Conservation (phyloP, 2,113 vertebrate genomes). For the Vidua macroura region DNA sequence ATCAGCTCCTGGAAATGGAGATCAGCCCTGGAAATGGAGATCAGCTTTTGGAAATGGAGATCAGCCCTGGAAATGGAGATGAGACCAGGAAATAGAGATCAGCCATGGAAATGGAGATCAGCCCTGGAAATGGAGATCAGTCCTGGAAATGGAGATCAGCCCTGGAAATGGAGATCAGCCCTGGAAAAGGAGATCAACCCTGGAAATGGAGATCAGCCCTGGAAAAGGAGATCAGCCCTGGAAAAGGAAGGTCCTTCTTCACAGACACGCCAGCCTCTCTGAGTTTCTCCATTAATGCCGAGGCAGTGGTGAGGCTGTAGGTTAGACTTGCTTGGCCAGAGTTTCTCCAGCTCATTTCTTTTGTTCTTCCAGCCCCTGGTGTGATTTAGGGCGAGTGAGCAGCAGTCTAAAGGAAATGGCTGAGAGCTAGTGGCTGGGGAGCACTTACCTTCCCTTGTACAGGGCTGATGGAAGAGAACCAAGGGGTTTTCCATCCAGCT, state of each 20-base stretch:
- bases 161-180: too few relatives aligned
- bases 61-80: background rate
- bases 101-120: background rate
- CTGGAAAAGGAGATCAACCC: background rate
- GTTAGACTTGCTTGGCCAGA: background rate
- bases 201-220: too few relatives aligned
- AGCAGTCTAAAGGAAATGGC: background rate
- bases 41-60: too few relatives aligned
- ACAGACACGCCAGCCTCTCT: background rate
- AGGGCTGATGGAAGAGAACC: background rate
- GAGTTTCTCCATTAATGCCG: rapidly evolving
- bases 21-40: too few relatives aligned
- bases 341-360: background rate
- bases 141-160: too few relatives aligned
- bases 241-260: background rate
- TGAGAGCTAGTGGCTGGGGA: background rate
- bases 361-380: background rate
- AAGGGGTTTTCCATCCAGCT: background rate
- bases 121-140: background rate
- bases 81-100: too few relatives aligned
- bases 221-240: too few relatives aligned
- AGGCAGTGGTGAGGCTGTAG: background rate
- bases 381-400: background rate
- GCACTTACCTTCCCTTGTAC: background rate
- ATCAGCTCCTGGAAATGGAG: too few relatives aligned